A percentile compares a stretch with the other conserved stretches of the same genome.
phyloP scores from a whole-genome alignment of 2,113 vertebrate species.

The Cariama cristata region DNA sequence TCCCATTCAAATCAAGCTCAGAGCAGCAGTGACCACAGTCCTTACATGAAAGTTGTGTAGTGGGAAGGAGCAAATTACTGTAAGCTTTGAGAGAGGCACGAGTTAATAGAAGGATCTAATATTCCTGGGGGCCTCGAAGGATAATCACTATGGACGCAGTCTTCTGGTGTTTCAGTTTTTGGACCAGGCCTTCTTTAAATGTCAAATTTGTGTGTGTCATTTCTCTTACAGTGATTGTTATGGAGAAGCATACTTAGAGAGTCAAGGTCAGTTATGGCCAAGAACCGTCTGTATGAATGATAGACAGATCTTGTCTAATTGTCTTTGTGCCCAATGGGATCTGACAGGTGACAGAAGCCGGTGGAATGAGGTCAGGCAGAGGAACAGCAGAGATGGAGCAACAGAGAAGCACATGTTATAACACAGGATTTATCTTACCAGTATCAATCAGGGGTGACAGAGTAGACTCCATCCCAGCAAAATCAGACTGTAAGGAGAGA shows the following conservation, averaged over 20 bases:
- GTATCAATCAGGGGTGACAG: neutral
- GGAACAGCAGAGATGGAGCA: neutral
- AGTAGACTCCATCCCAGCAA: neutral
- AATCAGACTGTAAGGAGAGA: neutral
- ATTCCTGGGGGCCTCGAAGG: neutral
- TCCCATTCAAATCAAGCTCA: neutral
- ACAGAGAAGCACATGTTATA: neutral
- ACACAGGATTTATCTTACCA: neutral
- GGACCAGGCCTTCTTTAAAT: neutral
- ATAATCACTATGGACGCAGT: neutral
- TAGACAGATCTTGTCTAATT: neutral
- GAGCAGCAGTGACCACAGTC: neutral
- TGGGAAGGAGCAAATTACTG: neutral
- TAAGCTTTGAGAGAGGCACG: neutral
- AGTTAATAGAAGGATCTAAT: neutral
- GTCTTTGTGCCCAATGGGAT: slow-evolving; percentile 1
- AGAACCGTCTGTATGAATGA: neutral
- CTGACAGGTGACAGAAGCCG: slow-evolving; percentile 16
- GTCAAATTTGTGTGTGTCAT: neutral
- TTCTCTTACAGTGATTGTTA: neutral
- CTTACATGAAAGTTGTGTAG: neutral
- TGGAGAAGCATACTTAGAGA: neutral
- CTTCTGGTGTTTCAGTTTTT: neutral
- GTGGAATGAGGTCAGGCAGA: slow-evolving; percentile 13
- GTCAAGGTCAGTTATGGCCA: slow-evolving; percentile 13